Conservation (phyloP, 1,140 invertebrate species). For the Calliopsis andreniformis region DNA sequence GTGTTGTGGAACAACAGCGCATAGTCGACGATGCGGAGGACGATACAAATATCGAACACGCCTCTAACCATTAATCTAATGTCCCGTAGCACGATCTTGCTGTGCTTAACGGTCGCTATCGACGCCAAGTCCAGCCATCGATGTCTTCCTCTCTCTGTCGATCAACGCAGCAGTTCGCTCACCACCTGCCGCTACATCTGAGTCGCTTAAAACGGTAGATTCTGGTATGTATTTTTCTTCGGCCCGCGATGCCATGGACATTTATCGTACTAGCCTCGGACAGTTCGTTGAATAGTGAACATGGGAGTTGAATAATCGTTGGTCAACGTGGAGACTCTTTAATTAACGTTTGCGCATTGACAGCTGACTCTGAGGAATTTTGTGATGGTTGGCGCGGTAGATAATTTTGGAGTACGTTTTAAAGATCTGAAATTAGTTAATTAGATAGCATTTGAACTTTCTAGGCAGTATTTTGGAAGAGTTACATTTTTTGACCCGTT, state of each 20-base stretch:
- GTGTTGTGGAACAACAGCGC: constrained; percentile 15
- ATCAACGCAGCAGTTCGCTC: constrained; percentile 20
- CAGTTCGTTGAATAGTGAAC: neutral
- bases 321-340: neutral
- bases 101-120: constrained; percentile 43
- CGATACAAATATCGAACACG: constrained; percentile 63
- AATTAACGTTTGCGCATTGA: neutral
- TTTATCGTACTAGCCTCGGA: neutral
- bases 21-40: constrained; percentile 17
- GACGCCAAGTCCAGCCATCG: constrained; percentile 28
- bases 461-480: no score
- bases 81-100: constrained; percentile 50
- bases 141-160: constrained; percentile 46
- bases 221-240: neutral
- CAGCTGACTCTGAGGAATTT: neutral
- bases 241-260: neutral
- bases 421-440: no score
- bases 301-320: neutral
- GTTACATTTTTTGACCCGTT: no score
- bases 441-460: no score
- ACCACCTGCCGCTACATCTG: constrained; percentile 44
- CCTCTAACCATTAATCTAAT: constrained; percentile 57
- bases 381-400: neutral
- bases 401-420: no score
- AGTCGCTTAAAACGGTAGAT: constrained; percentile 4